Evolutionary conservation across 2,113 vertebrate genomes (phyloP), one percentile per base, ranked within the genome.

Genomic region (Thalassoma bifasciatum): DNA sequence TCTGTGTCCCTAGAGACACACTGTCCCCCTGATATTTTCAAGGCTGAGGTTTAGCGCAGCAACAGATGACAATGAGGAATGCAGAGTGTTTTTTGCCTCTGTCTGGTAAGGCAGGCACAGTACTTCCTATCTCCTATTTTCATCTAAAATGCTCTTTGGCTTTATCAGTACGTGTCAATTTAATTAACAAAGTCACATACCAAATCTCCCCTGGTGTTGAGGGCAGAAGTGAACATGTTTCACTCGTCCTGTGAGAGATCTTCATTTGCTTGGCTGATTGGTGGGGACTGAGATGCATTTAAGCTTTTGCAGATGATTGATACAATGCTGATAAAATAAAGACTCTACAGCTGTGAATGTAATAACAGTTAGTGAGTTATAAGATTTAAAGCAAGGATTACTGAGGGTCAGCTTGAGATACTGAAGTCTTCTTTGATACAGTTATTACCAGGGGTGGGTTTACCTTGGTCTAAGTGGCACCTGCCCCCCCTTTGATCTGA

Each of bases 1-100:
- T 77, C 63, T 47, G 26, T 42, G 73, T 89, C 92, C 88, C 89
- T 22, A 66, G 92, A 77, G 91, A 91, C 85, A 36, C 71, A 87
- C 90, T 86, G 87, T 90, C 72, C 60, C 67, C 51, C 75, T 87
- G 71, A 83, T 78, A 63, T 75, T 82, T 85, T 83, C 38, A 19
- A 66, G 53, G 74, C 70, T 85, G 51, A 83, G 83, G 66, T 72
- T 44, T 47, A 63, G 62, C 23, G 63, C 72, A 26, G 23, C n/a
- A 64, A 77, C 74, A 79, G 63, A 88, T 82, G 86, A 88, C 30
- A 50, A 65, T 77, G 61, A 57, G 53, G 79, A 56, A 74, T 59
- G 40, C 46, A 13, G 60, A 36, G 71, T 30, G 36, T 24, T 59
- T 34, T 54, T 23, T 57, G 37, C 22, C 62, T 77, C 38, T 46